phyloP scores from a whole-genome alignment of 2,113 vertebrate genomes.

The Fregetta grallaria region DNA sequence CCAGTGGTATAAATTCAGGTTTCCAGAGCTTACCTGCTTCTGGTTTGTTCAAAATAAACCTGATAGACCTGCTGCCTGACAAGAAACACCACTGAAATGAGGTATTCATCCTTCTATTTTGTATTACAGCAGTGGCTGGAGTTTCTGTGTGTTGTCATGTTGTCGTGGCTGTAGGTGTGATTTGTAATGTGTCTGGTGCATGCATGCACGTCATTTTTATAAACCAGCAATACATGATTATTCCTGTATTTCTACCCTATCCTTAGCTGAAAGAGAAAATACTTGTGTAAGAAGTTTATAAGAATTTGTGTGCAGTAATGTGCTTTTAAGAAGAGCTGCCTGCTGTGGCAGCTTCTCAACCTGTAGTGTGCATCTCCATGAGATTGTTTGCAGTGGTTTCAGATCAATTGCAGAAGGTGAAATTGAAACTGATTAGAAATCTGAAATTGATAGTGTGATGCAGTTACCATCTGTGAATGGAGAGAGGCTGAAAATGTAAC shows the following conservation, averaged over 20 bases:
- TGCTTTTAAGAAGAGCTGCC: background rate
- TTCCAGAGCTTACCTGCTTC: background rate
- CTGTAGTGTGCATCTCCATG: background rate
- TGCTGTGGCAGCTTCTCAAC: background rate
- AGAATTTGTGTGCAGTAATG: background rate
- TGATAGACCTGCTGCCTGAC: background rate
- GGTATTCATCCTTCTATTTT: background rate
- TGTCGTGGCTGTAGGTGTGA: background rate
- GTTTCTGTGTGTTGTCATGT: background rate
- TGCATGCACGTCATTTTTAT: background rate
- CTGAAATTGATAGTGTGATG: background rate
- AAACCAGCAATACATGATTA: background rate
- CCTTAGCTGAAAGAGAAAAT: background rate
- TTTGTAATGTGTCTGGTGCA: background rate
- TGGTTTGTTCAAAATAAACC: background rate
- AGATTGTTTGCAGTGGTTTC: background rate
- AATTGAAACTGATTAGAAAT: background rate
- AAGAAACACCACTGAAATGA: background rate
- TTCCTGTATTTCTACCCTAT: background rate
- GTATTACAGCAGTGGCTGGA: background rate
- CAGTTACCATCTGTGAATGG: background rate
- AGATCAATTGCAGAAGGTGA: background rate
- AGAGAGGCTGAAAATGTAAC: background rate
- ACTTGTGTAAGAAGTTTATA: background rate
- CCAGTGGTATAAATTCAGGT: background rate